These are phyloP conservation scores for Drosophila putrida DNA, from an alignment of 2,888 invertebrate genomes.

Conservation along the genomic window DNA sequence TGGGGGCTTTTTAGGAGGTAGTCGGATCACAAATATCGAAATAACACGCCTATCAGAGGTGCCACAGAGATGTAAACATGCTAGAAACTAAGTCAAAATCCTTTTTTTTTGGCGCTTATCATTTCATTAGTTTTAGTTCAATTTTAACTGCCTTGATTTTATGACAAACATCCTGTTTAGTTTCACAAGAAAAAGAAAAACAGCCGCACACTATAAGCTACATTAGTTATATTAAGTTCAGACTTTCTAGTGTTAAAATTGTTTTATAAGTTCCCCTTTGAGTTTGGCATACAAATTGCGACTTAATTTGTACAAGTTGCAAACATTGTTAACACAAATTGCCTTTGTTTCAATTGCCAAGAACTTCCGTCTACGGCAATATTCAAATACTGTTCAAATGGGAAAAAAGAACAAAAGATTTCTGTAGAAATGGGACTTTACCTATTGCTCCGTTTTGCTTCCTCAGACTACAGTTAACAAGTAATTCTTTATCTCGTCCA, in stretches of 20 bases:
- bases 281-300: slow-evolving; percentile 57
- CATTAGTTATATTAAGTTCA: background rate
- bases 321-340: slow-evolving; percentile 35
- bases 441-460: slow-evolving; percentile 6
- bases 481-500: slow-evolving; percentile 35
- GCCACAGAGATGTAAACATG: too few species aligned
- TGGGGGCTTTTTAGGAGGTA: too few species aligned
- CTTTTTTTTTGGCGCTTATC: too few species aligned
- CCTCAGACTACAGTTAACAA: background rate
- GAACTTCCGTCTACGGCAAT: slow-evolving; percentile 52
- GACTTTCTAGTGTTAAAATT: slow-evolving; percentile 52
- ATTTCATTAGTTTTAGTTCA: too few species aligned
- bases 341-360: slow-evolving; percentile 45
- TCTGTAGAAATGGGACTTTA: slow-evolving; percentile 38
- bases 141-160: too few species aligned
- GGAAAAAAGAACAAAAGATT: slow-evolving; percentile 23
- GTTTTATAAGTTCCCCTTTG: slow-evolving; percentile 15
- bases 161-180: too few species aligned
- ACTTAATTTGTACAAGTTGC: slow-evolving; percentile 25
- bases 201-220: too few species aligned
- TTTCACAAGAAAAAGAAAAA: too few species aligned
- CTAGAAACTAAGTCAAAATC: too few species aligned
- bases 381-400: slow-evolving; percentile 2
- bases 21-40: too few species aligned
- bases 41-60: too few species aligned